These are phyloP conservation scores for Drosophila stalkeri DNA, from an alignment of 2,888 invertebrate species.

Conservation along the genomic window DNA sequence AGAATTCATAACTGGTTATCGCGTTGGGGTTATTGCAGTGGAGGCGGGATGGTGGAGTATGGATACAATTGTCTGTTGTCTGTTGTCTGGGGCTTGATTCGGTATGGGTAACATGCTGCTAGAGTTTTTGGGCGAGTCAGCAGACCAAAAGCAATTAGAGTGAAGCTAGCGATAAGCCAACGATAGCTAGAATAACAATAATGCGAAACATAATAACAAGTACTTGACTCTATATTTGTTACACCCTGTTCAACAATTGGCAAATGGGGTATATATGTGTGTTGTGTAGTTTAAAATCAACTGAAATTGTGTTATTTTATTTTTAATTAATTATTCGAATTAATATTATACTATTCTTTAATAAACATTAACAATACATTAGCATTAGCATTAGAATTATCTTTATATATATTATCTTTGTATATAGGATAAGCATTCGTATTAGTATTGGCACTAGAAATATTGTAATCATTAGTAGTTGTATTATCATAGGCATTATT, in stretches of 20 bases:
- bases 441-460: background rate
- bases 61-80: constrained; percentile 4
- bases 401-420: too few species aligned
- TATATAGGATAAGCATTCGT: background rate
- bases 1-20: constrained; percentile 50
- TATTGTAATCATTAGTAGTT: too few species aligned
- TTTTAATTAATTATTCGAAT: too few species aligned
- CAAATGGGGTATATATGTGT: background rate
- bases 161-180: constrained; percentile 48
- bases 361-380: too few species aligned
- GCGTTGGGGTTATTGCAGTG: constrained; percentile 24
- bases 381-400: background rate
- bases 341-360: too few species aligned
- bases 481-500: too few species aligned
- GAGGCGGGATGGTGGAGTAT: constrained; percentile 9
- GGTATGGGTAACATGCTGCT: constrained; percentile 28
- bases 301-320: background rate
- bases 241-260: background rate
- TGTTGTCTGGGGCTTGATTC: constrained; percentile 36
- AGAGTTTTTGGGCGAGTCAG: constrained; percentile 24
- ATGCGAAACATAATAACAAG: constrained; percentile 11
- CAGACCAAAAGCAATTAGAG: constrained; percentile 59
- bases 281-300: background rate
- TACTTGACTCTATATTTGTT: constrained; percentile 19
- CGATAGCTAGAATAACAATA: constrained; percentile 20